A percentile compares a stretch with the other conserved stretches of the same genome.
Conservation (phyloP, 2,888 invertebrate species). For the Drosophila lutescens region DNA sequence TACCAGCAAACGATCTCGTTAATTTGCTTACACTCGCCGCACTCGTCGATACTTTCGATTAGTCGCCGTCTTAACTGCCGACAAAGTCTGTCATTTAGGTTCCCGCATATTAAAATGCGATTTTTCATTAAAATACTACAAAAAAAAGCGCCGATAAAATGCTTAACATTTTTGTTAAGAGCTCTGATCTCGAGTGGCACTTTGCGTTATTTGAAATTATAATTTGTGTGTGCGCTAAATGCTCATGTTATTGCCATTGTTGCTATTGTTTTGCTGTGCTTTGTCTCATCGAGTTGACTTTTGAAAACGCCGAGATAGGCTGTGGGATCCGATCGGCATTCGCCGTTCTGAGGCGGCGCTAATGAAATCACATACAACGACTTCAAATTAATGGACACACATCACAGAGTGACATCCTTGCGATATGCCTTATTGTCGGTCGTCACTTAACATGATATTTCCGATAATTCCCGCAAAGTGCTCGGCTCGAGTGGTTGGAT, state of each 20-base stretch:
- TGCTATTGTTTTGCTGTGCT: slow-evolving; percentile 23
- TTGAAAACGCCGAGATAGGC: slow-evolving; percentile 31
- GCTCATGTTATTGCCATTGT: slow-evolving; percentile 57
- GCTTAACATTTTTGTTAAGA: slow-evolving; percentile 70
- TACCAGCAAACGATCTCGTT: slow-evolving; percentile 75
- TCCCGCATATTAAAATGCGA: slow-evolving; percentile 64
- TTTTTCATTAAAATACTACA: slow-evolving; percentile 50
- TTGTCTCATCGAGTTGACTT: slow-evolving; percentile 28
- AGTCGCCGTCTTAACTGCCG: slow-evolving; percentile 58
- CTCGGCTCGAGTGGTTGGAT: slow-evolving; percentile 10
- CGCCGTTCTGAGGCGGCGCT: slow-evolving; percentile 48
- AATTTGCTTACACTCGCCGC: slow-evolving; percentile 73
- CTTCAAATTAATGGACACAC: slow-evolving; percentile 63
- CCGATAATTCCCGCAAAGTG: slow-evolving; percentile 50
- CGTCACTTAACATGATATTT: slow-evolving; percentile 42
- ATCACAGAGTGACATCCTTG: slow-evolving; percentile 69
- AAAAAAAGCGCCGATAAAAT: slow-evolving; percentile 64
- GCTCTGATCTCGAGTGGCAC: slow-evolving; percentile 71
- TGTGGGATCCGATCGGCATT: slow-evolving; percentile 11
- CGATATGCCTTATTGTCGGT: slow-evolving; percentile 64
- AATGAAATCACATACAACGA: slow-evolving; percentile 65
- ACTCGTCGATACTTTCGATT: slow-evolving; percentile 57
- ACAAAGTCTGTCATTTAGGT: slow-evolving; percentile 64
- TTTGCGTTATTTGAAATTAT: slow-evolving; percentile 76
- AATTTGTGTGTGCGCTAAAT: slow-evolving; percentile 75